Evolutionary conservation across 2,797 vertebrate species (phyloP).

Genomic region (Anabacerthia variegaticeps): DNA sequence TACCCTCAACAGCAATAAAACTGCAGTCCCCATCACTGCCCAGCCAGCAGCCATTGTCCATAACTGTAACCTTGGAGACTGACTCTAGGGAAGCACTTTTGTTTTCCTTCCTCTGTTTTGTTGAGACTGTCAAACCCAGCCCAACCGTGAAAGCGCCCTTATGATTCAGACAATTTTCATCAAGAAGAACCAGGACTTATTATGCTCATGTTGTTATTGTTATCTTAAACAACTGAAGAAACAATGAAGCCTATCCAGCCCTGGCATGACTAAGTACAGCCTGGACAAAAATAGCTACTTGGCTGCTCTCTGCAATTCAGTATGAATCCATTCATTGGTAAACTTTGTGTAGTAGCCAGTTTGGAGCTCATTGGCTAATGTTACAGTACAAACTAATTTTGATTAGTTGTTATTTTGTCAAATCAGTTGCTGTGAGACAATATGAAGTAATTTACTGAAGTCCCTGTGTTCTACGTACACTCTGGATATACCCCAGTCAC

Average conservation of each 20-base stretch:
- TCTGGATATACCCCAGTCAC: not conserved
- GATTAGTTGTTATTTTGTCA: not conserved
- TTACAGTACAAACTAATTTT: not conserved
- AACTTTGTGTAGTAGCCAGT: not conserved
- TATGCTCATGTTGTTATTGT: not conserved
- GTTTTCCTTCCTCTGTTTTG: not conserved
- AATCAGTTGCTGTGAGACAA: not conserved
- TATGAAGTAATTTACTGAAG: not conserved
- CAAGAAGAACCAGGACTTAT: not conserved
- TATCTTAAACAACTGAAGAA: not conserved
- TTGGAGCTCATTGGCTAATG: not conserved
- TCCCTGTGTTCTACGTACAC: not conserved
- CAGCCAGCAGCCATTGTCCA: accelerated
- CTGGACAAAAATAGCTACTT: not conserved
- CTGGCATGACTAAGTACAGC: not conserved
- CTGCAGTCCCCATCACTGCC: not conserved
- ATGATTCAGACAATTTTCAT: not conserved
- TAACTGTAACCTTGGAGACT: not conserved
- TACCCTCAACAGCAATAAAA: not conserved
- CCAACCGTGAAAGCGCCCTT: not conserved
- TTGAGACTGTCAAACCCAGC: not conserved
- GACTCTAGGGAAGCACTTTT: not conserved
- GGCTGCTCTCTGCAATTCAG: not conserved
- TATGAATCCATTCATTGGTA: not conserved
- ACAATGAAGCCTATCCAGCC: not conserved